phyloP scores from a whole-genome alignment of 2,888 invertebrate species.

The Clunio marinus region DNA sequence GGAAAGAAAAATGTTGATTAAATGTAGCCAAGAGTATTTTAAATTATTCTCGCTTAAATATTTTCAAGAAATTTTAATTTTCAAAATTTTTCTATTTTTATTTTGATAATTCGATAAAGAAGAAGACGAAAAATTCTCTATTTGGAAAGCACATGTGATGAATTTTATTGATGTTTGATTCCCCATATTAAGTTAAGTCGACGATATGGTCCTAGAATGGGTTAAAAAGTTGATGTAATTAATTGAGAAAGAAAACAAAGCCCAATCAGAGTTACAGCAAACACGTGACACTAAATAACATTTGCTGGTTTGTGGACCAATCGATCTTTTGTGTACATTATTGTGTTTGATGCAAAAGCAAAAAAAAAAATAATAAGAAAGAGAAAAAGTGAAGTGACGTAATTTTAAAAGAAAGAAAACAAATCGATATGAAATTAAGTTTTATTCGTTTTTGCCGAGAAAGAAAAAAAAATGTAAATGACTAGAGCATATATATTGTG shows the following conservation, averaged over 20 bases:
- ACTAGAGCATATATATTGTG: conserved; percentile 16
- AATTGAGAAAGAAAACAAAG: not conserved
- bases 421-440: not conserved
- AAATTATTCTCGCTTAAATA: not conserved
- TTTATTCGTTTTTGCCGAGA: conserved; percentile 4
- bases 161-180: conserved; percentile 29
- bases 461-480: conserved; percentile 2
- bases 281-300: not conserved
- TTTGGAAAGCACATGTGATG: conserved; percentile 34
- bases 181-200: conserved; percentile 14
- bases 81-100: not conserved
- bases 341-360: conserved; percentile 17
- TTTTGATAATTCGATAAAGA: not conserved
- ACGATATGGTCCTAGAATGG: conserved; percentile 29
- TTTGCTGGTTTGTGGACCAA: conserved; percentile 51
- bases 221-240: not conserved
- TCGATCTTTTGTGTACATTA: conserved; percentile 41
- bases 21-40: not conserved
- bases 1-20: not conserved
- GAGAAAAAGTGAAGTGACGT: not conserved
- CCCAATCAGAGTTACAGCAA: not conserved
- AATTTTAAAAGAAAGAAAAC: conserved; percentile 3
- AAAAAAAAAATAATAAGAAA: not conserved
- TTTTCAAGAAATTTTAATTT: not conserved
- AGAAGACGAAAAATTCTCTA: conserved; percentile 5